Base-by-base conservation (phyloP, 2,113 vertebrate genomes). In the Pseudonaja textilis region DNA sequence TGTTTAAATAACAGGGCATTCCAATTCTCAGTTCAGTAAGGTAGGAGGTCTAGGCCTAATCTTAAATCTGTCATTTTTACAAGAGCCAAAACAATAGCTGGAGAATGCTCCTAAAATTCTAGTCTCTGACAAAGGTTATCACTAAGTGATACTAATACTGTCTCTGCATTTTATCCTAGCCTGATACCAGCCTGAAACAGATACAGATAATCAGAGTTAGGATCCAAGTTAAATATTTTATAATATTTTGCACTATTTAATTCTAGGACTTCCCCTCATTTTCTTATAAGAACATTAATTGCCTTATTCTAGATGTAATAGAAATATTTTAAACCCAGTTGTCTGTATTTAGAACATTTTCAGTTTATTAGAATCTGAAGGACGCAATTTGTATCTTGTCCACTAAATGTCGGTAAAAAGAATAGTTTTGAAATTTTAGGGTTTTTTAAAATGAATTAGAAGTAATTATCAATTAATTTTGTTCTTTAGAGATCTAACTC, bases 331-430 rank as follows among this genome's bases (percentile, higher is more conserved):
- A n/a, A 87, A 87, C 23, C 85, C 10, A 16, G 23, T 87, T 87
- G 14, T 52, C 3, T 0, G 3, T 34, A 4, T 47, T 87, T 88
- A 45, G 3, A 3, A 92, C 85, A 9, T 0, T 1, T 91, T 64
- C 39, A 56, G 22, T 39, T 59, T 6, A 39, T 22, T 74, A 52
- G 5, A 69, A 59, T 69, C 56, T 91, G 55, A 42, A 29, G 90
- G 34, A 89, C 57, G 0, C 45, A 91, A 94, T 95, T 57, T 90
- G 1, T 57, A 55, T 0, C 45, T 55, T 1, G 52, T 90, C 97
- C 97, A 97, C 97, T 97, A 98, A 97, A 97, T 98, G 98, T 97
- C 97, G 96, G 95, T 95, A 92, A 94, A 91, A 22, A 96, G 23
- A 39, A 90, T 64, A 52, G 91, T 92, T 93, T 45, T 90, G 42